Base-by-base conservation (phyloP, 2,888 invertebrate genomes). In the Pimpla rufipes region DNA sequence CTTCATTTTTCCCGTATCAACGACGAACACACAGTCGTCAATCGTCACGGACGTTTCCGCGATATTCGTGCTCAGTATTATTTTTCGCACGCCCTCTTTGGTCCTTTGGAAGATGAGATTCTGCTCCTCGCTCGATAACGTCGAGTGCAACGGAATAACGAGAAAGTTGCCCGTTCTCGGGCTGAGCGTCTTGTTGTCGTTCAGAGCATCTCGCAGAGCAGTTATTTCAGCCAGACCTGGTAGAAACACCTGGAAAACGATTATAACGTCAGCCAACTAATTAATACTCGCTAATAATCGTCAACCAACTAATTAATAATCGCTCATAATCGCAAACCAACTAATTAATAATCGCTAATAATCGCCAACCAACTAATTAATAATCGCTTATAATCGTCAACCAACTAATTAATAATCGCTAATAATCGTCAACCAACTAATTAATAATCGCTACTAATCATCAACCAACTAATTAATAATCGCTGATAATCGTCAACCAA, bases 1-100 rank as follows among this genome's bases (percentile, higher is more conserved):
- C 93, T 98, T 98, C 96, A 98, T 98, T 93, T 97, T 95, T 0
- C 99, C 99, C 74, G 96, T 96, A 92, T 99, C 98, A 57, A 99
- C 95, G 0, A 99, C 99, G 91, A 97, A 99, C 0, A 98, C 98
- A 88, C 99, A 98, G 93, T 99, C 98, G 90, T 98, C 98, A 84
- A 99, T 98, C 6, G 99, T 99, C 7, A 99, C 96, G 0, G 98
- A 98, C 0, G 98, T 99, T 94, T 99, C 99, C 0, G 99, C 98
- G 83, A 99, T 97, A 91, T 99, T 99, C 0, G 99, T 99, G 10
- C 95, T 94, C 0, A 99, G 94, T 0, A 98, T 97, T 81, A 99
- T 97, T 94, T 99, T 99, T 45, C 98, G 94, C 21, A 95, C 95
- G 0, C 97, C 97, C 0, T 94, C 92, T 42, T 95, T 95, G 0